Conservation (phyloP, 2,113 vertebrate species). For the Steatornis caripensis region DNA sequence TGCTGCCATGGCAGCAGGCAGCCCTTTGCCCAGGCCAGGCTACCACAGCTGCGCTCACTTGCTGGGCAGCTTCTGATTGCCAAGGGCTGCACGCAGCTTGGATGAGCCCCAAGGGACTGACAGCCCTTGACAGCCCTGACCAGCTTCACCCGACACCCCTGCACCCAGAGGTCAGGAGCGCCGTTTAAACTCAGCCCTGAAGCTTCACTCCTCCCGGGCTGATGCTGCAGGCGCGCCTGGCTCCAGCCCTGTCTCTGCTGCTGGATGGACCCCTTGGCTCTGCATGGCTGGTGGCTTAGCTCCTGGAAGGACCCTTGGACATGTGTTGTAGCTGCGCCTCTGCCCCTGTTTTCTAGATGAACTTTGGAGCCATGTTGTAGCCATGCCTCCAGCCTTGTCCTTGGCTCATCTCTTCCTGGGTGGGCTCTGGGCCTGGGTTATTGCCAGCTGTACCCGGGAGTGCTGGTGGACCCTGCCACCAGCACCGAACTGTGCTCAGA, state of each 20-base stretch:
- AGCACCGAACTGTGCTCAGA: not conserved
- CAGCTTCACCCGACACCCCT: not conserved
- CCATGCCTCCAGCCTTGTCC: not conserved
- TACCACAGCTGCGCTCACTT: fast-evolving
- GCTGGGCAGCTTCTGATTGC: not conserved
- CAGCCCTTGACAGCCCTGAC: not conserved
- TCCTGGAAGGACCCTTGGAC: not conserved
- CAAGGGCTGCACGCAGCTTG: fast-evolving
- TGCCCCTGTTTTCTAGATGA: too few species aligned
- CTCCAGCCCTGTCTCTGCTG: not conserved
- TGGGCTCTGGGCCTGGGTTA: not conserved
- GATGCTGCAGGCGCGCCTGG: not conserved
- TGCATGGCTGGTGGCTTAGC: not conserved
- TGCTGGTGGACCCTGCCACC: not conserved
- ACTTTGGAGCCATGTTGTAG: too few species aligned
- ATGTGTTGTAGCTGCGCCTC: not conserved
- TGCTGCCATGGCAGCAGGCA: too few species aligned
- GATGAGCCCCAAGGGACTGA: not conserved
- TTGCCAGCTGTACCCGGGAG: not conserved
- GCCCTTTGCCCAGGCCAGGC: not conserved
- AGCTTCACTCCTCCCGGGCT: fast-evolving
- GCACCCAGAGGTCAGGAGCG: not conserved
- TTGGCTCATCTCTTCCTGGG: not conserved
- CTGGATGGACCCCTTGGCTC: not conserved
- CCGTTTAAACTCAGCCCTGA: not conserved